Evolutionary conservation across 2,888 invertebrate genomes (phyloP).

Genomic region (Itoplectis maculator): DNA sequence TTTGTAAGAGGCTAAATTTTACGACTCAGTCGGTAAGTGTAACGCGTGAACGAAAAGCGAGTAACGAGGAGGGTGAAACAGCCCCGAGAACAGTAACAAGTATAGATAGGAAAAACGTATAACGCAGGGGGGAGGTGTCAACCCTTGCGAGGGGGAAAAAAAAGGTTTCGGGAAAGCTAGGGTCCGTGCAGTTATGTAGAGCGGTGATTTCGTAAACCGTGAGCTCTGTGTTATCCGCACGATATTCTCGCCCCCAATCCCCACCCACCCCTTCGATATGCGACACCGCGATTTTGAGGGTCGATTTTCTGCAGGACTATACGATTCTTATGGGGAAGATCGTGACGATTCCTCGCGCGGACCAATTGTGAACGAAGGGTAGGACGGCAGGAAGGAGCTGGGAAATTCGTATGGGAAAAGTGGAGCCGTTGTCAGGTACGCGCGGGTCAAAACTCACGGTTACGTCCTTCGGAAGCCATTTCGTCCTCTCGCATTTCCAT

Average conservation of each 20-base stretch:
- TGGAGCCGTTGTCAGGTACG: constrained; percentile 18
- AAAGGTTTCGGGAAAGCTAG: background rate
- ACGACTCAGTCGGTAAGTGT: constrained; percentile 40
- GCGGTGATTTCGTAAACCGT: constrained; percentile 8
- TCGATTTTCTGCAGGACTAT: constrained; percentile 28
- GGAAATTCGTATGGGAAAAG: constrained; percentile 31
- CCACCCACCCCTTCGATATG: no score
- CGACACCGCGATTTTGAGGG: constrained; percentile 51
- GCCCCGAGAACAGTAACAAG: constrained; percentile 16
- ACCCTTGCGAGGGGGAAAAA: constrained; percentile 4
- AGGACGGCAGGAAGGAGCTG: background rate
- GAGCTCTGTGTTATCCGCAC: constrained; percentile 33
- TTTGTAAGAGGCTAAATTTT: constrained; percentile 31
- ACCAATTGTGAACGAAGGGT: background rate
- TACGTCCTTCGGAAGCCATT: constrained; percentile 18
- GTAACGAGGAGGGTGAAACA: constrained; percentile 39
- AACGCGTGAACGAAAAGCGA: constrained; percentile 42
- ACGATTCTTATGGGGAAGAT: constrained; percentile 40
- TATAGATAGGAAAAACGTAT: constrained; percentile 15
- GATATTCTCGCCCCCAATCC: constrained; percentile 47
- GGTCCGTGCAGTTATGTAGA: constrained; percentile 8
- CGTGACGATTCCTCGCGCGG: constrained; percentile 10
- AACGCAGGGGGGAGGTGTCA: background rate
- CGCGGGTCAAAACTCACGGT: constrained; percentile 19
- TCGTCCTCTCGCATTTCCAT: background rate